These are phyloP conservation scores for Plotosus lineatus DNA, from an alignment of 2,113 vertebrate species.

Conservation along the genomic window DNA sequence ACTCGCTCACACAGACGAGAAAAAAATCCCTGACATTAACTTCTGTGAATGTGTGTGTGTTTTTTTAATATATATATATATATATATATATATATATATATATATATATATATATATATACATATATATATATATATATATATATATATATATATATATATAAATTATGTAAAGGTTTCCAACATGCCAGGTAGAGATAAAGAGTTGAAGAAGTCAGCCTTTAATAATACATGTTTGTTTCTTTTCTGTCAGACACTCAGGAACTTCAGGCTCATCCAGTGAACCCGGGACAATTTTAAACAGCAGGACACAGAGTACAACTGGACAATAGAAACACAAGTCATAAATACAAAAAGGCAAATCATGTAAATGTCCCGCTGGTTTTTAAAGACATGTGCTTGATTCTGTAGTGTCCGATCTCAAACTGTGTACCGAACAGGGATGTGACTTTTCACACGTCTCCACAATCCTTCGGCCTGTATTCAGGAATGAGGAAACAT, in stretches of 20 bases:
- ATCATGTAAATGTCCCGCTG: slow-evolving; percentile 56
- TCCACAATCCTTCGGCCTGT: slow-evolving; percentile 24
- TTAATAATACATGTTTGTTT: slow-evolving; percentile 54
- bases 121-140: slow-evolving; percentile 69
- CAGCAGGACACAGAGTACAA: slow-evolving; percentile 64
- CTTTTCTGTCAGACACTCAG: slow-evolving; percentile 62
- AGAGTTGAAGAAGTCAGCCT: slow-evolving; percentile 67
- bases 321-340: slow-evolving; percentile 57
- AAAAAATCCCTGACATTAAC: slow-evolving; percentile 72
- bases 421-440: slow-evolving; percentile 51
- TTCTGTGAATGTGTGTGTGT: slow-evolving; percentile 60
- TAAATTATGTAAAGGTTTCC: slow-evolving; percentile 63
- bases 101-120: slow-evolving; percentile 68
- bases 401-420: slow-evolving; percentile 55
- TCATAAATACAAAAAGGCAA: slow-evolving; percentile 68
- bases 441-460: background rate
- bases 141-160: slow-evolving; percentile 68
- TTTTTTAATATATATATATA: slow-evolving; percentile 67
- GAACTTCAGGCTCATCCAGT: slow-evolving; percentile 53
- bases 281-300: slow-evolving; percentile 64
- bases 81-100: slow-evolving; percentile 68
- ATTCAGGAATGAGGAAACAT: slow-evolving; percentile 39
- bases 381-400: slow-evolving; percentile 49
- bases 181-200: slow-evolving; percentile 62
- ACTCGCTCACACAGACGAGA: slow-evolving; percentile 61